Conservation (phyloP, 2,113 vertebrate species). For the Pteronura brasiliensis region DNA sequence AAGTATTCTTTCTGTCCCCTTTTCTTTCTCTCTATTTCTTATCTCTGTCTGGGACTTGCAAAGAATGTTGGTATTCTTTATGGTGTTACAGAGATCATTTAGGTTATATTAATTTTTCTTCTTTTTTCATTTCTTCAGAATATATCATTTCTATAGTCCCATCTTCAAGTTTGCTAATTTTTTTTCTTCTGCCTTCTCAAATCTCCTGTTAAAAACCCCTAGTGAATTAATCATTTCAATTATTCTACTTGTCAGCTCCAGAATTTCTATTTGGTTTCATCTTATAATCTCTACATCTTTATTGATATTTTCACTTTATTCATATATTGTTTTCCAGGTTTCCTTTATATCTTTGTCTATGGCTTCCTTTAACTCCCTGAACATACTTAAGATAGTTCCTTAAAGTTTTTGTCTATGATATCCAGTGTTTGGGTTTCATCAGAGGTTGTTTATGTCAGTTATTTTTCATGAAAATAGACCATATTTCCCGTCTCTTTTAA, state of each 20-base stretch:
- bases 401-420: not conserved
- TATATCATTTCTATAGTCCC: not conserved
- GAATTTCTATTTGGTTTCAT: not conserved
- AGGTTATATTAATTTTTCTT: not conserved
- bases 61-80: not conserved
- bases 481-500: not conserved
- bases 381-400: not conserved
- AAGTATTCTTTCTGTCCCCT: not conserved
- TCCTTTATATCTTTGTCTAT: not conserved
- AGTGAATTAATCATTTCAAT: not conserved
- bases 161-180: not conserved
- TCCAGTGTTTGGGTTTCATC: not conserved
- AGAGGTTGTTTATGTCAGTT: not conserved
- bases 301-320: not conserved
- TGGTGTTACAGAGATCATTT: not conserved
- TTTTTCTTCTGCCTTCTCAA: not conserved
- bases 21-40: not conserved
- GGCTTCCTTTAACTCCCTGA: not conserved
- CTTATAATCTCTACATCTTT: not conserved
- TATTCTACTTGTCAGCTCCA: not conserved
- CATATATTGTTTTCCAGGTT: not conserved
- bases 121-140: not conserved
- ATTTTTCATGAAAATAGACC: not conserved
- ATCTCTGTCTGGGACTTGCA: not conserved
- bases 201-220: not conserved